phyloP scores from a whole-genome alignment of 2,888 invertebrate genomes.

The Plebejus argus region DNA sequence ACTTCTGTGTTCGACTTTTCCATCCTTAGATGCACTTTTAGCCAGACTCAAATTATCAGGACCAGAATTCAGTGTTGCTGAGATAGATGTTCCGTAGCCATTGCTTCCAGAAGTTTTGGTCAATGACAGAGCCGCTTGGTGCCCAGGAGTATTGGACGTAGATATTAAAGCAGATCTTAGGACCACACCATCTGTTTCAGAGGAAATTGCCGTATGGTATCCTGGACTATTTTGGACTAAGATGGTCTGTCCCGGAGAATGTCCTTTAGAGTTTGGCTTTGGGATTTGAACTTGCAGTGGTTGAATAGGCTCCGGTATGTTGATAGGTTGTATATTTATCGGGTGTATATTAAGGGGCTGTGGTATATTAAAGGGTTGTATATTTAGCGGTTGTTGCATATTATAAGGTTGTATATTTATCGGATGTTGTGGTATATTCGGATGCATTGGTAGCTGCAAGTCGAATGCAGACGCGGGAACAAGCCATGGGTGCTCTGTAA shows the following conservation, averaged over 20 bases:
- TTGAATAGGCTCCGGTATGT: neutral
- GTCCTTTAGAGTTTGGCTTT: neutral
- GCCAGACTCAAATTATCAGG: neutral
- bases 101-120: neutral
- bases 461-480: neutral
- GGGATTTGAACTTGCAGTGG: conserved; percentile 5
- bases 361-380: neutral
- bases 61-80: conserved; percentile 13
- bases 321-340: neutral
- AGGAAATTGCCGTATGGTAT: conserved; percentile 23
- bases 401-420: conserved; percentile 5
- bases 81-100: conserved; percentile 17
- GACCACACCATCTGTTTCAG: conserved; percentile 14
- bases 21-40: conserved; percentile 1
- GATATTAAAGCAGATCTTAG: conserved; percentile 17
- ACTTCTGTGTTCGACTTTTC: conserved; percentile 19
- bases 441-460: neutral
- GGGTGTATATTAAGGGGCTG: neutral
- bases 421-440: neutral
- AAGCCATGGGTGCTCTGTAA: neutral
- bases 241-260: neutral
- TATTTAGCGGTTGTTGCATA: neutral
- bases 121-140: conserved; percentile 15
- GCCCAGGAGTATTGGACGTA: conserved; percentile 13
- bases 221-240: conserved; percentile 14